These are phyloP conservation scores for Pampusana beccarii DNA, from an alignment of 2,113 vertebrate species.

Conservation along the genomic window DNA sequence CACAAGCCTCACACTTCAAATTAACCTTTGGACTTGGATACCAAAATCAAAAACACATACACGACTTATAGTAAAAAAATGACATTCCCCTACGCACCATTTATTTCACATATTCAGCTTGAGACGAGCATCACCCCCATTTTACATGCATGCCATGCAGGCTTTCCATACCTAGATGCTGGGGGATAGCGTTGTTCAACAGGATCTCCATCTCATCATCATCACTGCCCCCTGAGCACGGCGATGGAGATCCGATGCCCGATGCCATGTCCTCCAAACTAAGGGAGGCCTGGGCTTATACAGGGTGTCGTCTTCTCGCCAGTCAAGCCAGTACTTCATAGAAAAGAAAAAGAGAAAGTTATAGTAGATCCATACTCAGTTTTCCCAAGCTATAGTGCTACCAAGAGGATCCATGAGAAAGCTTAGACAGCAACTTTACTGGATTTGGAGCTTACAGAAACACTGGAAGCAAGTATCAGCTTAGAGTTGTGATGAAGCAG, in stretches of 20 bases:
- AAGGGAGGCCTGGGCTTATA: slow-evolving; percentile 14
- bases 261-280: slow-evolving; percentile 75
- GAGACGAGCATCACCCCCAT: not conserved
- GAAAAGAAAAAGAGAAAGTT: slow-evolving; percentile 16
- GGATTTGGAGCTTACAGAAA: not conserved
- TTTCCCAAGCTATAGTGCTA: slow-evolving; percentile 6
- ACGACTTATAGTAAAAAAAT: accelerated
- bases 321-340: not conserved
- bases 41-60: not conserved
- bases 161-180: slow-evolving; percentile 66
- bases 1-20: accelerated
- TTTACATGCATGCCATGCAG: not conserved
- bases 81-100: not conserved
- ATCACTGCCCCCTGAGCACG: slow-evolving; percentile 78
- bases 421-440: not conserved
- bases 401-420: not conserved
- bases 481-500: not conserved
- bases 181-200: slow-evolving; percentile 75
- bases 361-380: not conserved
- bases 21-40: not conserved
- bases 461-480: not conserved
- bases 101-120: not conserved
- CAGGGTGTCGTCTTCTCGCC: not conserved
- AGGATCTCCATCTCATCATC: slow-evolving; percentile 81
- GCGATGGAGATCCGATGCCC: slow-evolving; percentile 78